Percentiles rank a stretch among this genome's conserved stretches.
These are phyloP conservation scores for Eleutherodactylus coqui DNA, from an alignment of 2,797 vertebrate genomes.

Conservation along the genomic window DNA sequence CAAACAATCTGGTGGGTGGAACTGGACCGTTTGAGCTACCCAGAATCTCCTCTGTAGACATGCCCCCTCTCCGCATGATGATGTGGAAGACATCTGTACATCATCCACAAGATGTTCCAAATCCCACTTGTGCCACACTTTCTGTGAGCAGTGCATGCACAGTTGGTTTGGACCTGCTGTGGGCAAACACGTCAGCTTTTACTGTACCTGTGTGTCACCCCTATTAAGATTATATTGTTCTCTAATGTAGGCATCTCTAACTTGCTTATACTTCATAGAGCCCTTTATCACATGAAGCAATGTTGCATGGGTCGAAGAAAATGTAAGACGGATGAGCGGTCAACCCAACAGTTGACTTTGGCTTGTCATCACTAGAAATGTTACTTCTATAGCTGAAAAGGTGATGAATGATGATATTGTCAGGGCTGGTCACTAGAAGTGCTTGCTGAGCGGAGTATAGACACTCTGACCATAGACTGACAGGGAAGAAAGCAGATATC, in stretches of 20 bases:
- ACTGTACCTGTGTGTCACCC: too few relatives aligned
- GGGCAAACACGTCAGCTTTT: too few relatives aligned
- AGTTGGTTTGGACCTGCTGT: too few relatives aligned
- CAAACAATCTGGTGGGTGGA: too few relatives aligned
- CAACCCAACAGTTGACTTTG: background rate
- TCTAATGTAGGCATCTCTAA: background rate
- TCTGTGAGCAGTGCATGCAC: too few relatives aligned
- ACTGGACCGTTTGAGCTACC: too few relatives aligned
- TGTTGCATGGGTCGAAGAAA: background rate
- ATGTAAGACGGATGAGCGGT: background rate
- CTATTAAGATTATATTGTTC: too few relatives aligned
- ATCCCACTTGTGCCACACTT: too few relatives aligned
- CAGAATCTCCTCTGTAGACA: too few relatives aligned
- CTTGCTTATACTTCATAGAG: background rate
- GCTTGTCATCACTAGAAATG: slow-evolving; percentile 50
- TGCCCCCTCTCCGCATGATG: too few relatives aligned
- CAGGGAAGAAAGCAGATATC: background rate
- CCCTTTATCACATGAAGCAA: background rate
- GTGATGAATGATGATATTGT: slow-evolving; percentile 41
- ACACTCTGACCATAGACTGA: background rate
- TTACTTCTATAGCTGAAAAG: slow-evolving; percentile 28
- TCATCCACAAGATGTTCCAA: too few relatives aligned
- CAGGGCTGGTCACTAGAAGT: slow-evolving; percentile 4
- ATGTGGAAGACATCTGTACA: too few relatives aligned
- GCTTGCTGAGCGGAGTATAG: slow-evolving; percentile 7